Conservation (phyloP, 2,113 vertebrate species). For the Ramphastos sulfuratus region DNA sequence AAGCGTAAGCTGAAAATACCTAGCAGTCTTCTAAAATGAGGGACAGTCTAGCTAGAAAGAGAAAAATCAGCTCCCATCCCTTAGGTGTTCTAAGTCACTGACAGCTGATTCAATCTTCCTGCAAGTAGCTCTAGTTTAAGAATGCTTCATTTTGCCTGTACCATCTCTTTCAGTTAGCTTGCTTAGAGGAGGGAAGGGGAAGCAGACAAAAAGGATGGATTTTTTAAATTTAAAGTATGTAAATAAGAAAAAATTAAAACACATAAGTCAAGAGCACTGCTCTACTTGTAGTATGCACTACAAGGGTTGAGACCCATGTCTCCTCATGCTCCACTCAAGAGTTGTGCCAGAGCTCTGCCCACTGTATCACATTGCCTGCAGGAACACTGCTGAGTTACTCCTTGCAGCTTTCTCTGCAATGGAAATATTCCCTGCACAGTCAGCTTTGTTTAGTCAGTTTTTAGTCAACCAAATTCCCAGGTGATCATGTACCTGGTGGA, state of each 20-base stretch:
- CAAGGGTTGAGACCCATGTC: neutral
- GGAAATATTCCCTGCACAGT: neutral
- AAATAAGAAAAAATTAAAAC: neutral
- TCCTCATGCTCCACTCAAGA: neutral
- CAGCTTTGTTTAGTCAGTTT: slow-evolving; percentile 3
- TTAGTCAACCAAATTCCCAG: slow-evolving; percentile 1
- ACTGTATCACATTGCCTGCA: neutral
- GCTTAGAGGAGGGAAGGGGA: neutral
- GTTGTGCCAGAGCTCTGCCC: neutral
- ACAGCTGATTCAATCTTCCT: slow-evolving; percentile 31
- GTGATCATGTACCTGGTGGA: neutral
- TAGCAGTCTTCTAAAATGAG: slow-evolving; percentile 5
- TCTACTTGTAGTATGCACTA: neutral
- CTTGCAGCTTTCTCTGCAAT: neutral
- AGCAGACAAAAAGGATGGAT: neutral
- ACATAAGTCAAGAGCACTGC: neutral
- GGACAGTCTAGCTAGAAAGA: slow-evolving; percentile 30
- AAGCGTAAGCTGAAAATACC: slow-evolving; percentile 29
- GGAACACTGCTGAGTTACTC: neutral
- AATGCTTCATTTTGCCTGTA: neutral
- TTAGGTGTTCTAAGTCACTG: slow-evolving; percentile 2
- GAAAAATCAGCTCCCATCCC: neutral
- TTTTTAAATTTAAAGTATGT: neutral
- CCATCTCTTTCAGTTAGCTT: neutral
- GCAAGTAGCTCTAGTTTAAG: slow-evolving; percentile 12